A percentile compares a stretch with the other conserved stretches of the same genome.
Conservation (phyloP, 1,140 invertebrate genomes). For the Cataglyphis hispanica region DNA sequence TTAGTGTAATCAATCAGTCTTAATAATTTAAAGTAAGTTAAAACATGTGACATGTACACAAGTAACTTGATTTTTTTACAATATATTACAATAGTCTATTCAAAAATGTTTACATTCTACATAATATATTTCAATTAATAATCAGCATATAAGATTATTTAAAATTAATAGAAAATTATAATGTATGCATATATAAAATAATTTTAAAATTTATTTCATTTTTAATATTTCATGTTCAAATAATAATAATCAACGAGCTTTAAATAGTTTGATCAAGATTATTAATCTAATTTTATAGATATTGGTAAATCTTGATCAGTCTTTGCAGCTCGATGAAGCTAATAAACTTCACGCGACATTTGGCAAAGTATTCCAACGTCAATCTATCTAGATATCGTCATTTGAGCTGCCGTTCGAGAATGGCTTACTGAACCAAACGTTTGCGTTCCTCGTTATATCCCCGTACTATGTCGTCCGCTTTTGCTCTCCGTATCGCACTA, state of each 20-base stretch:
- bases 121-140: neutral
- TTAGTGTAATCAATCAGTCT: neutral
- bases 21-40: constrained; percentile 2
- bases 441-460: constrained; percentile 71
- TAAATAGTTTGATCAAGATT: neutral
- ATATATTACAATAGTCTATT: neutral
- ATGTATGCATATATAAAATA: neutral
- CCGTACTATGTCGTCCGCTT: constrained; percentile 31
- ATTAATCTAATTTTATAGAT: neutral
- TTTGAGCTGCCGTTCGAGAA: constrained; percentile 52
- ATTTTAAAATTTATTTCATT: no score
- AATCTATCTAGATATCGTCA: constrained; percentile 57
- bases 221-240: neutral
- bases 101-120: neutral
- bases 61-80: neutral
- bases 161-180: neutral
- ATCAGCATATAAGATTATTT: constrained; percentile 7
- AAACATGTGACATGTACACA: no score
- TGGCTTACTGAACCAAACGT: constrained; percentile 66
- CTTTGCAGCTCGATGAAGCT: constrained; percentile 44
- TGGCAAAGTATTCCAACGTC: constrained; percentile 48
- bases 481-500: constrained; percentile 36
- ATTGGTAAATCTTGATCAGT: neutral
- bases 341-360: constrained; percentile 50
- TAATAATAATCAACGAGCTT: neutral